Conservation (phyloP, 2,888 invertebrate genomes). For the Himalopsyche japonica region DNA sequence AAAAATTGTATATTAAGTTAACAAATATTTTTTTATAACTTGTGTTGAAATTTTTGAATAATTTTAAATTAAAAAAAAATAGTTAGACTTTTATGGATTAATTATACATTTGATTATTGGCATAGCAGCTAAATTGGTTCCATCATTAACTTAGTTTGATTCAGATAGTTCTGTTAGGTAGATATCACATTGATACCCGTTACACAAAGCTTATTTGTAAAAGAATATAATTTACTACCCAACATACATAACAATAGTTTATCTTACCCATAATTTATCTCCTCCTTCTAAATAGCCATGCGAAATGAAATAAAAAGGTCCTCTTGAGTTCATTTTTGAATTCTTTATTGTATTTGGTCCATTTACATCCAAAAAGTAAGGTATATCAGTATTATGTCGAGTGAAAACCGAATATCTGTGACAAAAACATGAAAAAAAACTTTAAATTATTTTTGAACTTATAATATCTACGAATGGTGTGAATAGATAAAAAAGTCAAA, state of each 20-base stretch:
- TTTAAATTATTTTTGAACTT: too few relatives aligned
- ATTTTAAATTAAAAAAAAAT: not conserved
- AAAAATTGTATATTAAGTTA: not conserved
- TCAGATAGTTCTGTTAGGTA: too few relatives aligned
- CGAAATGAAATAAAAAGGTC: conserved; percentile 74
- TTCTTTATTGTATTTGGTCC: conserved; percentile 65
- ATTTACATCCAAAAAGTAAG: conserved; percentile 68
- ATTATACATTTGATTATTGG: too few relatives aligned
- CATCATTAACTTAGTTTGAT: too few relatives aligned
- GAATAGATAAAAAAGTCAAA: too few relatives aligned
- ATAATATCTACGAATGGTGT: too few relatives aligned
- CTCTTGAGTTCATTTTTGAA: conserved; percentile 65
- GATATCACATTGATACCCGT: too few relatives aligned
- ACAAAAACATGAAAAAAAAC: conserved; percentile 28
- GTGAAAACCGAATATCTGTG: conserved; percentile 58
- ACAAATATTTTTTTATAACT: not conserved
- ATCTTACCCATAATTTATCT: conserved; percentile 74
- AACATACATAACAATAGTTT: not conserved
- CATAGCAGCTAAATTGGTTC: too few relatives aligned
- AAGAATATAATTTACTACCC: not conserved
- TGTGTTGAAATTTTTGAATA: not conserved
- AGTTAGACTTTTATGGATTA: not conserved
- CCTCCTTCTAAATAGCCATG: conserved; percentile 90
- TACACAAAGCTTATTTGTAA: too few relatives aligned
- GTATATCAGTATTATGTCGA: conserved; percentile 63